Evolutionary conservation across 2,888 invertebrate genomes (phyloP), one percentile per base, ranked within the genome.

Genomic region (Auanema sp.): DNA sequence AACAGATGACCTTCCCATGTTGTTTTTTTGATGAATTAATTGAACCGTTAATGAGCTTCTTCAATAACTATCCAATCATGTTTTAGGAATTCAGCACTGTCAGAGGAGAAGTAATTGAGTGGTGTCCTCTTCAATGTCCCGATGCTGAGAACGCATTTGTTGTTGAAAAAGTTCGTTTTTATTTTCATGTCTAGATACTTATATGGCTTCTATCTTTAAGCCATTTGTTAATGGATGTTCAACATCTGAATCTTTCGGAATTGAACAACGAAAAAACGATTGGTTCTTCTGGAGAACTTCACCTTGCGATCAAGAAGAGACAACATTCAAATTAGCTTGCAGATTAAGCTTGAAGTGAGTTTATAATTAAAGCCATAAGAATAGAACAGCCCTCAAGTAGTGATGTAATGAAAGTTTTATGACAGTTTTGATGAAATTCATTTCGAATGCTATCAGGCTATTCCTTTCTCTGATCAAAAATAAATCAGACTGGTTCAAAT

Each of bases 241-340:
- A 2, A 55, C 61, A 2, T 44, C 47, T 18, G 54, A 16, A 21
- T 47, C 61, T 18, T 61, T 61, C 40, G 61, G 61, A 1, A 50
- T 61, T 1, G 23, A 50, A 14, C 44, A 55, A 5, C 44, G 61
- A 6, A 54, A 49, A 12, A 54, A 61, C 41, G 61, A 61, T 24
- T 61, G 61, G 61, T 61, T 61, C 55, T 51, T 61, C 16, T 61
- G 61, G 61, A 61, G 61, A 55, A 49, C 55, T 18, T 40, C 47
- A 12, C 61, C 61, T 14, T 61, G 61, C 43, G 55, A 55, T 21
- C 44, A 61, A 61, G 49, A 61, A 23, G 61, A 61, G 14, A 42
- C 61, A 1, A 51, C 51, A 24, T 61, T 61, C 55, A 33, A 55
- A 14, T 23, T 61, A 11, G 44, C 55, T 16, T 61, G 61, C 24